phyloP scores from a whole-genome alignment of 2,797 vertebrate species.

The Adrianichthys oophorus region DNA sequence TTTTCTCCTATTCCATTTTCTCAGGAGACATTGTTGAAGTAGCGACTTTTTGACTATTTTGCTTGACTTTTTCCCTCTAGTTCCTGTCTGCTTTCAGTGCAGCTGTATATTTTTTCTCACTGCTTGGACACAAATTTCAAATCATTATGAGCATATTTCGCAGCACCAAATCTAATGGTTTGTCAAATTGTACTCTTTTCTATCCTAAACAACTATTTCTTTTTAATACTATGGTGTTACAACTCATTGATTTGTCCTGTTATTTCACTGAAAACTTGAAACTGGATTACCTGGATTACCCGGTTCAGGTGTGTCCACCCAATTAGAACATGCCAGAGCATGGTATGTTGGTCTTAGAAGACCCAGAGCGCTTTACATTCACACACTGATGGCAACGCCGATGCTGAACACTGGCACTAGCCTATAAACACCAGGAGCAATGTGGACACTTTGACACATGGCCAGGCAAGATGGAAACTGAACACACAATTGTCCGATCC shows the following conservation, averaged over 20 bases:
- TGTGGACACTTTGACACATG: no score
- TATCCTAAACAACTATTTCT: conserved; percentile 36
- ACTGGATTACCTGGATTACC: conserved; percentile 32
- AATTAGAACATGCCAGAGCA: no score
- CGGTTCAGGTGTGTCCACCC: no score
- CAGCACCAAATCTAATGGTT: conserved; percentile 49
- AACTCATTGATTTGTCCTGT: conserved; percentile 38
- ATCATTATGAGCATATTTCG: conserved; percentile 40
- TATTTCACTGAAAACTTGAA: conserved; percentile 50
- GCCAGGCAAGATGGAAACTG: no score
- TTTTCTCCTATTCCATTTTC: conserved; percentile 67
- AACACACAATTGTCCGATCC: no score
- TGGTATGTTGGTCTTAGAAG: no score
- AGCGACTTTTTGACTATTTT: conserved; percentile 66
- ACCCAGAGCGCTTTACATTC: no score
- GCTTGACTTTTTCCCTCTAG: conserved; percentile 50
- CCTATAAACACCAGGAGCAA: no score
- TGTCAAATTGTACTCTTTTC: conserved; percentile 50
- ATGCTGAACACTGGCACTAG: no score
- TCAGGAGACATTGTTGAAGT: conserved; percentile 67
- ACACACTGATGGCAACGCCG: no score
- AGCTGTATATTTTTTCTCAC: conserved; percentile 57
- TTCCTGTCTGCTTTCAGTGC: conserved; percentile 58
- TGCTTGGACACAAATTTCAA: conserved; percentile 40
- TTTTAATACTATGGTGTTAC: conserved; percentile 37